Conservation (phyloP, 2,888 invertebrate genomes). For the Neoascia interrupta region DNA sequence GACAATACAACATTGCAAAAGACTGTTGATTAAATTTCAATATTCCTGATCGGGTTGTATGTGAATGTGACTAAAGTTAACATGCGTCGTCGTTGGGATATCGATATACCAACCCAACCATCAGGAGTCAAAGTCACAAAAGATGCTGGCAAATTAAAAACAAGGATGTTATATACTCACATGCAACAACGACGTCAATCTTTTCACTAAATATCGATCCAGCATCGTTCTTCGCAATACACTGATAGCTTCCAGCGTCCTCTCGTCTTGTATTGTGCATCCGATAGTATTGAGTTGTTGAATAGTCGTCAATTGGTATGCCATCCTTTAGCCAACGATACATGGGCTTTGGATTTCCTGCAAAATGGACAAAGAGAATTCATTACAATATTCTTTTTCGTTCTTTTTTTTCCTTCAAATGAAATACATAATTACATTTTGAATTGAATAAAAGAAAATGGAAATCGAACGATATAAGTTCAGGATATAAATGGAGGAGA, state of each 20-base stretch:
- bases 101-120: neutral
- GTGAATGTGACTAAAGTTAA: no score
- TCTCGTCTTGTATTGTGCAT: constrained; percentile 89
- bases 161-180: constrained; percentile 87
- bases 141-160: no score
- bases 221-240: constrained; percentile 93
- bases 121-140: no score
- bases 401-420: neutral
- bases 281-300: constrained; percentile 90
- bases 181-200: constrained; percentile 93
- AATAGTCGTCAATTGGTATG: constrained; percentile 87
- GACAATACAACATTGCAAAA: no score
- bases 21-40: no score
- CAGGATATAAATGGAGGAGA: neutral
- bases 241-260: constrained; percentile 95
- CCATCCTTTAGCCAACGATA: constrained; percentile 96
- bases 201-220: constrained; percentile 96
- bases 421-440: constrained; percentile 19
- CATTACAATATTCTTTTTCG: constrained; percentile 3
- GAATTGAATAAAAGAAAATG: constrained; percentile 3
- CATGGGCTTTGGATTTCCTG: constrained; percentile 94
- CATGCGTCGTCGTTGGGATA: no score
- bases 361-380: constrained; percentile 72
- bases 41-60: no score
- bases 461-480: neutral